Percentiles rank a stretch among this genome's conserved stretches.
These are phyloP conservation scores for Cynocephalus volans DNA, from an alignment of 2,113 vertebrate genomes.

Conservation along the genomic window DNA sequence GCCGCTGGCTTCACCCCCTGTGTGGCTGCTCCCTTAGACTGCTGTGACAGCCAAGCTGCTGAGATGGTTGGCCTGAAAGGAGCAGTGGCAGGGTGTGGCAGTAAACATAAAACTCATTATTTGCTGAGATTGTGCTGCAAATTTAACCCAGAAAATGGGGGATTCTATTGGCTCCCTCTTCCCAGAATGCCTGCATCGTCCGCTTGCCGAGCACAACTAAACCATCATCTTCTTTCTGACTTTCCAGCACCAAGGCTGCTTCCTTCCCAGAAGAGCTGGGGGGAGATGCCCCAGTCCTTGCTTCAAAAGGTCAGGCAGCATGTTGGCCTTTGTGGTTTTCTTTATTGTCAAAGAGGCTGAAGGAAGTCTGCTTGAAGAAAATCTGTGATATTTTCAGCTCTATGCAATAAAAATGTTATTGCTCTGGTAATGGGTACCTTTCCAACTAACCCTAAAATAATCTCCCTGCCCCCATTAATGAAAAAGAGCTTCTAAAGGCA, in stretches of 20 bases:
- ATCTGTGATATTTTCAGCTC: not conserved
- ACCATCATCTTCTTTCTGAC: not conserved
- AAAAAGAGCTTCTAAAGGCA: not conserved
- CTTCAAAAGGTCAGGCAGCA: not conserved
- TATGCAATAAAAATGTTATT: not conserved
- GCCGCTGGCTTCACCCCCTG: not conserved
- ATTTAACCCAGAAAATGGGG: constrained; percentile 21
- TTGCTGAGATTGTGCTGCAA: not conserved
- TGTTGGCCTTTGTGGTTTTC: not conserved
- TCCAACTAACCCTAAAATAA: not conserved
- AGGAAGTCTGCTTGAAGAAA: not conserved
- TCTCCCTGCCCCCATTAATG: not conserved
- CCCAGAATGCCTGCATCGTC: not conserved
- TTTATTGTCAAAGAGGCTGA: not conserved
- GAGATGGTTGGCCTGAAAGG: constrained; percentile 40
- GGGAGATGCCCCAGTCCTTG: not conserved
- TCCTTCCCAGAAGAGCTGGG: not conserved
- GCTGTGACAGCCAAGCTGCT: not conserved
- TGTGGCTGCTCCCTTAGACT: not conserved
- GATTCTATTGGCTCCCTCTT: not conserved
- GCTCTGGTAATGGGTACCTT: not conserved
- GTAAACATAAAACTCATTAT: not conserved
- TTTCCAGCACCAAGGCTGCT: not conserved
- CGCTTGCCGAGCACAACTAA: not conserved
- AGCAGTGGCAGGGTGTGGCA: too few species aligned